phyloP scores from a whole-genome alignment of 2,888 invertebrate species.

The Selenia dentaria region DNA sequence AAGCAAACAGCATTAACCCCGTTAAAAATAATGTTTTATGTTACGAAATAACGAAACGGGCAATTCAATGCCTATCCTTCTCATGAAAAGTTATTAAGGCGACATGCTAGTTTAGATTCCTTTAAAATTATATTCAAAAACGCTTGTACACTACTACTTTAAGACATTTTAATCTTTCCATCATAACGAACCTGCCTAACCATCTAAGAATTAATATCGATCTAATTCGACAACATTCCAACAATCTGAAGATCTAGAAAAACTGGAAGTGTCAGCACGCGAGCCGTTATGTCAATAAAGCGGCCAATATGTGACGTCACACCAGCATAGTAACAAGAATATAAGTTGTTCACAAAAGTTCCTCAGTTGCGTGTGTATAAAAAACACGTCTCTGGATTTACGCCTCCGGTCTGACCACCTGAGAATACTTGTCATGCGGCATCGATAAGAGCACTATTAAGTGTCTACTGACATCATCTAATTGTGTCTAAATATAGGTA shows the following conservation, averaged over 20 bases:
- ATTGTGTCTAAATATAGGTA: constrained; percentile 17
- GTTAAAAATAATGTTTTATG: too few relatives aligned
- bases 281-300: constrained; percentile 25
- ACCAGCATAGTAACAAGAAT: constrained; percentile 25
- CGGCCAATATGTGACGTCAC: constrained; percentile 11
- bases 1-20: too few relatives aligned
- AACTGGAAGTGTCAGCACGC: constrained; percentile 13
- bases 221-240: constrained; percentile 15
- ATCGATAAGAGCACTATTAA: constrained; percentile 19
- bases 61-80: too few relatives aligned
- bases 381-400: constrained; percentile 13
- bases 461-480: constrained; percentile 26
- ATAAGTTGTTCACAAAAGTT: constrained; percentile 23
- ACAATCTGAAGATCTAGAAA: constrained; percentile 18
- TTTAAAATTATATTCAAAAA: too few relatives aligned
- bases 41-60: too few relatives aligned
- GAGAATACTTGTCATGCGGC: constrained; percentile 22
- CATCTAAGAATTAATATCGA: not conserved
- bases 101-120: too few relatives aligned
- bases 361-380: constrained; percentile 1
- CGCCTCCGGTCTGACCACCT: constrained; percentile 21
- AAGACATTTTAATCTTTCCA: not conserved
- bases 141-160: too few relatives aligned
- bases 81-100: too few relatives aligned
- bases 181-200: constrained; percentile 1